phyloP scores from a whole-genome alignment of 1,140 invertebrate genomes.

The Platyura marginata region DNA sequence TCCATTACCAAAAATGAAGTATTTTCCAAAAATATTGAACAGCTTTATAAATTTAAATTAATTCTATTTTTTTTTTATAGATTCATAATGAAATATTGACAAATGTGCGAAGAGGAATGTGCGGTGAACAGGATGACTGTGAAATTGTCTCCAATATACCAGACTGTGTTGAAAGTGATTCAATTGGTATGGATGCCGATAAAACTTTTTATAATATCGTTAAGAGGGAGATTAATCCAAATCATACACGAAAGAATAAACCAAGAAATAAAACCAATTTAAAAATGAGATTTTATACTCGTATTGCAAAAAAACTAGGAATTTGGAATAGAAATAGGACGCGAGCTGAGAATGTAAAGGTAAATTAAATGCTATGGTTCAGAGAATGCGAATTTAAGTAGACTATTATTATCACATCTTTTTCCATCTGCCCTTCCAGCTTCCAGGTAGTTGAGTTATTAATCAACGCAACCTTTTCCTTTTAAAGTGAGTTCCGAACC shows the following conservation, averaged over 20 bases:
- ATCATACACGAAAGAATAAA: not conserved
- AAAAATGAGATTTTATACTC: conserved; percentile 2
- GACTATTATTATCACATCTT: too few relatives aligned
- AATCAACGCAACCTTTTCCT: too few relatives aligned
- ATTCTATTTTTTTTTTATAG: too few relatives aligned
- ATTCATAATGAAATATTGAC: not conserved
- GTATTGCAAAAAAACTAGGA: conserved; percentile 2
- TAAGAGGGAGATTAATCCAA: not conserved
- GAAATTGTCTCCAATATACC: conserved; percentile 4
- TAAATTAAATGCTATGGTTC: not conserved
- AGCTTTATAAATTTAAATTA: too few relatives aligned
- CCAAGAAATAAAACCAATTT: not conserved
- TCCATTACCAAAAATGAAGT: not conserved
- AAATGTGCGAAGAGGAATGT: conserved; percentile 2
- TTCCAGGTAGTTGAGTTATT: too few relatives aligned
- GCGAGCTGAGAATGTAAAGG: conserved; percentile 2
- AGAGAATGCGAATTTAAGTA: too few relatives aligned
- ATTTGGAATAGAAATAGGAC: conserved; percentile 3
- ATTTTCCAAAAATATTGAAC: too few relatives aligned
- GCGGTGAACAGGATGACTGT: conserved; percentile 2
- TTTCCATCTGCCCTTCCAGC: too few relatives aligned
- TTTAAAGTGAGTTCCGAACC: too few relatives aligned
- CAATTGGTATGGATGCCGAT: not conserved
- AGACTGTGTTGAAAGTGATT: conserved; percentile 2
- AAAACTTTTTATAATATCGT: conserved; percentile 1